Evolutionary conservation across 2,797 vertebrate species (phyloP), one percentile per base, ranked within the genome.

Genomic region (Alcedo quadribrachys): DNA sequence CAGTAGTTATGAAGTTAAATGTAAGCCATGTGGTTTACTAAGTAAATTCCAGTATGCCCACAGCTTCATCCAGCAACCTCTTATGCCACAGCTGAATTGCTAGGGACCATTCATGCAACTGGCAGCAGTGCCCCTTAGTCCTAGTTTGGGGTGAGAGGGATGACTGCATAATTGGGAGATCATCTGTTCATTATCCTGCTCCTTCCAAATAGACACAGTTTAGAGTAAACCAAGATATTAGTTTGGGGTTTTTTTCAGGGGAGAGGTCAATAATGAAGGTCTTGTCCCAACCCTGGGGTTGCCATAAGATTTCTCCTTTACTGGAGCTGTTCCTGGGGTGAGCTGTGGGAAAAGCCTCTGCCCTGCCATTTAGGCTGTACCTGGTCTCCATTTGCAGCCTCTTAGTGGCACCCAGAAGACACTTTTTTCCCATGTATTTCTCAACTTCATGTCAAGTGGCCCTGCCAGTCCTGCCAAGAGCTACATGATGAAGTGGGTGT

Each of bases 401-500:
- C 28, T 74, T 42, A 57, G 30, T 76, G 85, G 75, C 69, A 37
- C 12, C 22, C 68, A 71, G 71, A 78, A 78, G 71, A 92, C 82
- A 20, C 54, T 25, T 89, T 85, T 82, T 91, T 32, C 28, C 51
- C 22, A 11, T 40, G 11, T 82, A 76, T 93, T 91, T 93, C 84
- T 86, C 66, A 58, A 22, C 32, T 55, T 82, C 68, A 66, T 51
- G 51, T 89, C 54, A 90, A 85, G 45, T 69, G 74, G 75, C 35
- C 22, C 22, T 92, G 62, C n/a, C 35, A 91, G 0, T 71, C 73
- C 69, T 92, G 81, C 87, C 78, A 89, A 94, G 65, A 69, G 43
- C 81, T 92, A 89, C 89, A 83, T 87, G 85, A 93, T 88, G 65
- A 92, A 94, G 91, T 68, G 54, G 21, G 18, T 76, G 67, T 94